A percentile compares a stretch with the other conserved stretches of the same genome.
Conservation (phyloP, 2,797 vertebrate species). For the Bufotes viridis region DNA sequence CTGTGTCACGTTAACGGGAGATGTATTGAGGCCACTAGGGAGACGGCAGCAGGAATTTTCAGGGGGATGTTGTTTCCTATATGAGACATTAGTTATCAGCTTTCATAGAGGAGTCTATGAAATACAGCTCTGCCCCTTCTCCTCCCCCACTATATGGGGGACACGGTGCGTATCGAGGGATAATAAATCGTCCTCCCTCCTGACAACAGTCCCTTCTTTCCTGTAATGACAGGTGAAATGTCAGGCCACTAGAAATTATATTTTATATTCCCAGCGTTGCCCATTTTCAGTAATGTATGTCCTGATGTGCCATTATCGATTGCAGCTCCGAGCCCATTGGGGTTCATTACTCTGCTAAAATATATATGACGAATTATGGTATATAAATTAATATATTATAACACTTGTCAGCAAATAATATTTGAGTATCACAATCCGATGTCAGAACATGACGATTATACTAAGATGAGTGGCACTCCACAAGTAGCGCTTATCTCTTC, state of each 20-base stretch:
- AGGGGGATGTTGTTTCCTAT: background rate
- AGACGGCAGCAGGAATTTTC: constrained; percentile 23
- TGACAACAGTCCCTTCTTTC: constrained; percentile 29
- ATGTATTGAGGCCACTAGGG: constrained; percentile 25
- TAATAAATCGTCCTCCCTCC: constrained; percentile 14
- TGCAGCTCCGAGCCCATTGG: background rate
- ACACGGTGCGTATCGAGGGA: background rate
- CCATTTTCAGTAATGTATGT: background rate
- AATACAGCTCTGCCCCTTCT: background rate
- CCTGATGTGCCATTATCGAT: background rate
- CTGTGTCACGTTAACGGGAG: constrained; percentile 36
- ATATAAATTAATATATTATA: too few species aligned
- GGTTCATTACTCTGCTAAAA: background rate
- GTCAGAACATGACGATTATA: background rate
- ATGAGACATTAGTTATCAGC: background rate
- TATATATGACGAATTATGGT: background rate
- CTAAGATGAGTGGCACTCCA: background rate
- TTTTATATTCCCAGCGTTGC: background rate
- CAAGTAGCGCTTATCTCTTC: background rate
- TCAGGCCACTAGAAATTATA: constrained; percentile 46
- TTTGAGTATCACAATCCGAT: too few species aligned
- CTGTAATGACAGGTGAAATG: constrained; percentile 43
- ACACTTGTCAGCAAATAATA: too few species aligned
- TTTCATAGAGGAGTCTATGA: background rate
- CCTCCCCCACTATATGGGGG: background rate